Conservation (phyloP, 1,140 invertebrate species). For the Sycophila sp. region DNA sequence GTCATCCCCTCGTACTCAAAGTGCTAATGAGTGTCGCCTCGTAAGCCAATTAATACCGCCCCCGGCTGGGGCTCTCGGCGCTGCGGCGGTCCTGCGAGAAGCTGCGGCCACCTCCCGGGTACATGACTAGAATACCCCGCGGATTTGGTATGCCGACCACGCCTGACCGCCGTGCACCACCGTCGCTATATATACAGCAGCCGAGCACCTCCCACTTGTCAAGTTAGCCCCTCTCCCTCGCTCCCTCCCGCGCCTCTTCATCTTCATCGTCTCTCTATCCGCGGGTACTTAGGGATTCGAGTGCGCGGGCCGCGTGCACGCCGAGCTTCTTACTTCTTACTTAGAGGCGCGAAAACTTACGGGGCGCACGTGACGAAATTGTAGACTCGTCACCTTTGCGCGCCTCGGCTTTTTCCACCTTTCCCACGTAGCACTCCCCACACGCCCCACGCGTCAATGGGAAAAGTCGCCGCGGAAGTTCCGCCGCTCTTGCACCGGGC, state of each 20-base stretch:
- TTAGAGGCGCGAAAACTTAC: conserved; percentile 54
- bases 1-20: conserved; percentile 43
- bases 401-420: not conserved
- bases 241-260: not conserved
- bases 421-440: not conserved
- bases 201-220: conserved; percentile 48
- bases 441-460: not conserved
- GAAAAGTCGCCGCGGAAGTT: conserved; percentile 11
- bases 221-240: conserved; percentile 47
- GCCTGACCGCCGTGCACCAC: conserved; percentile 57
- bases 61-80: not conserved
- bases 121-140: conserved; percentile 66
- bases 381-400: conserved; percentile 36
- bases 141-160: conserved; percentile 65
- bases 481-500: not conserved
- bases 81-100: not conserved
- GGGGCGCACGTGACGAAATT: conserved; percentile 57
- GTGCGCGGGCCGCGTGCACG: not conserved
- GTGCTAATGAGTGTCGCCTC: conserved; percentile 67
- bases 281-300: conserved; percentile 44
- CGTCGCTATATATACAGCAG: conserved; percentile 26
- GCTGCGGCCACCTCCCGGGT: conserved; percentile 40
- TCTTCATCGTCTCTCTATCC: not conserved
- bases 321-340: conserved; percentile 48
- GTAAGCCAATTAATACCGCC: conserved; percentile 67